Evolutionary conservation across 2,888 invertebrate species (phyloP).

Genomic region (Mesoligia furuncula): DNA sequence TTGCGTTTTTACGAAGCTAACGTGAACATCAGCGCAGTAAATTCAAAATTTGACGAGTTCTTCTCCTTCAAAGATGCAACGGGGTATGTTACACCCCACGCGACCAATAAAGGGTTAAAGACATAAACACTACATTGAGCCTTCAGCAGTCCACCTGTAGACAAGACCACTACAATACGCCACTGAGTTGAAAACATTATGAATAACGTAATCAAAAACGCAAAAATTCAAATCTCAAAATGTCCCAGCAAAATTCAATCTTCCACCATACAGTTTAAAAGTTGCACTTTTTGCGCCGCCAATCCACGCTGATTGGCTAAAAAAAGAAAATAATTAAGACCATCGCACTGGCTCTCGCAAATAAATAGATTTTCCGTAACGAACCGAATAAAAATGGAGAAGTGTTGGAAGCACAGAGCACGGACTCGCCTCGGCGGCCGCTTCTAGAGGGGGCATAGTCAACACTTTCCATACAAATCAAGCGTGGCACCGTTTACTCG

Average conservation of each 20-base stretch:
- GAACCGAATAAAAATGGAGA: constrained; percentile 49
- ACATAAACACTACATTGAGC: background rate
- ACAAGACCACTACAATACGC: background rate
- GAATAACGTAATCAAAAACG: background rate
- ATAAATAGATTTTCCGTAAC: constrained; percentile 60
- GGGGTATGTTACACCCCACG: too few species aligned
- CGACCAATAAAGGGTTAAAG: too few species aligned
- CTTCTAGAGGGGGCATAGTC: background rate
- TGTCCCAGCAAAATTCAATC: constrained; percentile 19
- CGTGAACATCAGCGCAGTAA: too few species aligned
- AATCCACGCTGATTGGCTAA: constrained; percentile 48
- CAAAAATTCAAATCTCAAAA: background rate
- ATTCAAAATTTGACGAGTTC: too few species aligned
- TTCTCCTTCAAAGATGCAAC: too few species aligned
- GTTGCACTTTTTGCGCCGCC: constrained; percentile 15
- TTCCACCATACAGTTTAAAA: background rate
- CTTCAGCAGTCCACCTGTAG: background rate
- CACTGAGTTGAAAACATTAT: background rate
- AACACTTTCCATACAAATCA: background rate
- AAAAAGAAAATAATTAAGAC: constrained; percentile 54
- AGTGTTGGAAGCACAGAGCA: constrained; percentile 1
- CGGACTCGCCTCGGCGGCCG: background rate
- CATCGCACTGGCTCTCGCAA: constrained; percentile 20
- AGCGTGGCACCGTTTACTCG: background rate
- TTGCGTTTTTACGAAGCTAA: too few species aligned